A percentile compares a stretch with the other conserved stretches of the same genome.
phyloP scores from a whole-genome alignment of 1,140 invertebrate genomes.

The Drosophila varians region DNA sequence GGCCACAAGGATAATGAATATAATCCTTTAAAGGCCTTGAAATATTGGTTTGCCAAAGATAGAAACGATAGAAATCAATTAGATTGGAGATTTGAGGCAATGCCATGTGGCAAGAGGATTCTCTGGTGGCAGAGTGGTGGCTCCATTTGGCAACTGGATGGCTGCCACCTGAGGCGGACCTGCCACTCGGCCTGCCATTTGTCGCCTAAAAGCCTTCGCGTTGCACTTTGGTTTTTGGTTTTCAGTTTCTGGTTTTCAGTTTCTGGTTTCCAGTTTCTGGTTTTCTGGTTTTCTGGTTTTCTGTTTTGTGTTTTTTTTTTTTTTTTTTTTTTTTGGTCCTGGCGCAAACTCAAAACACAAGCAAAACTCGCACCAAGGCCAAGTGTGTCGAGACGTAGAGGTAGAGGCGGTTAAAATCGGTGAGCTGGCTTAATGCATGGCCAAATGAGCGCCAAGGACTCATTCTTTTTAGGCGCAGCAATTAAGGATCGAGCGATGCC shows the following conservation, averaged over 20 bases:
- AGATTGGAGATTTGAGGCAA: background rate
- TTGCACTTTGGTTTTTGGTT: conserved; percentile 31
- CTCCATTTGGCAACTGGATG: background rate
- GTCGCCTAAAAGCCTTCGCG: conserved; percentile 44
- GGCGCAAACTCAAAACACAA: conserved; percentile 20
- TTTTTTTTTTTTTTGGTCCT: background rate
- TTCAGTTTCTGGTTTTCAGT: background rate
- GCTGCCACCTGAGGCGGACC: conserved; percentile 1
- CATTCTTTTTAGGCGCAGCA: conserved; percentile 57
- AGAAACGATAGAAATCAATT: background rate
- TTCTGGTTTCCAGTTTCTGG: background rate
- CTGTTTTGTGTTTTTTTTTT: background rate
- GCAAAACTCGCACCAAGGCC: conserved; percentile 24
- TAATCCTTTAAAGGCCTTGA: background rate
- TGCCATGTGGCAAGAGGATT: background rate
- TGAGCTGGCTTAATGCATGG: conserved; percentile 52
- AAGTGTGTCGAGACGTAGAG: background rate
- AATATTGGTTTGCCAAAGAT: background rate
- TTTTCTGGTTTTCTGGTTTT: background rate
- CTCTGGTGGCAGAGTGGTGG: background rate
- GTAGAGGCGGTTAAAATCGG: background rate
- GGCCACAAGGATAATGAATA: too few relatives aligned
- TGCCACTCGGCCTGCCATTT: conserved; percentile 32
- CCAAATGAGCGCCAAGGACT: conserved; percentile 68
- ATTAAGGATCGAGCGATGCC: conserved; percentile 40